phyloP scores from a whole-genome alignment of 2,888 invertebrate genomes.

The Anticlea derivata region DNA sequence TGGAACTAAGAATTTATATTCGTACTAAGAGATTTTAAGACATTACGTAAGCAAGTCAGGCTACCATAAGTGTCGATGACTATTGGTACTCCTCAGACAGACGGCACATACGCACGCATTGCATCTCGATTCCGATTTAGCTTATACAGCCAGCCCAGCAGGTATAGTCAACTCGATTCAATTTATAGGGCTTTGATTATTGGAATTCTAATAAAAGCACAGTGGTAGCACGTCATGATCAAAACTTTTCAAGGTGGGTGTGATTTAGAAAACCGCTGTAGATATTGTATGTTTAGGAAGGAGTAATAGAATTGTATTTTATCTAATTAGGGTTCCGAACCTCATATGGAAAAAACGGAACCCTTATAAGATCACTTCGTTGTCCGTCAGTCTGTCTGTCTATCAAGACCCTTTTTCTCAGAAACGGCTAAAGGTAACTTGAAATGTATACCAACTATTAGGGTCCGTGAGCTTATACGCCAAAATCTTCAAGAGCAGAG shows the following conservation, averaged over 20 bases:
- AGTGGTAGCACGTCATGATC: neutral
- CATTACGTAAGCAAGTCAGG: conserved; percentile 48
- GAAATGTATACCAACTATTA: no score
- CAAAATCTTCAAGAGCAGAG: no score
- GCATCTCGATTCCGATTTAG: neutral
- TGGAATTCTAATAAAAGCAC: conserved; percentile 1
- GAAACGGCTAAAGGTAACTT: no score
- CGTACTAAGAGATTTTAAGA: conserved; percentile 32
- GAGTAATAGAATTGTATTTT: no score
- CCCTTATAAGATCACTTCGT: no score
- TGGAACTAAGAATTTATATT: neutral
- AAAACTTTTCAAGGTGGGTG: conserved; percentile 4
- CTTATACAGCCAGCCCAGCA: conserved; percentile 1
- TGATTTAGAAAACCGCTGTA: neutral
- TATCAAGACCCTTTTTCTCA: no score
- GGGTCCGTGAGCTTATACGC: no score
- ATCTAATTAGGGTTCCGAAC: no score
- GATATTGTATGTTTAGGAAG: no score
- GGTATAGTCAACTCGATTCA: neutral
- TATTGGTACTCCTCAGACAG: conserved; percentile 42
- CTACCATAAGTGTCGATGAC: conserved; percentile 44
- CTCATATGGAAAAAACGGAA: no score
- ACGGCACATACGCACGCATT: conserved; percentile 18
- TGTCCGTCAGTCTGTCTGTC: no score
- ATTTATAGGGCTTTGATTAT: neutral